These are phyloP conservation scores for Pomacea canaliculata DNA, from an alignment of 2,888 invertebrate genomes.

Conservation along the genomic window DNA sequence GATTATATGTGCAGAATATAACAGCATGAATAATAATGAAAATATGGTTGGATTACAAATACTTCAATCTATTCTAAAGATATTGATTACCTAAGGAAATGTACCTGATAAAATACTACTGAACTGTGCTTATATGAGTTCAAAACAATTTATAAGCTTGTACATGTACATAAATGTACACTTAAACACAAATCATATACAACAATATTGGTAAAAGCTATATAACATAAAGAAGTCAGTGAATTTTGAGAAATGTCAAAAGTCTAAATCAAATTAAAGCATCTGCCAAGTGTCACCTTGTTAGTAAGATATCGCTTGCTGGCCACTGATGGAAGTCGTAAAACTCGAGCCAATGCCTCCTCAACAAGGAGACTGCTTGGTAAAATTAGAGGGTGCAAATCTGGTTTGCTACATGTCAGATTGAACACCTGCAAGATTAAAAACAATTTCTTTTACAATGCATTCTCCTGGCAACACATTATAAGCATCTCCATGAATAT, in stretches of 20 bases:
- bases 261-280: too few species aligned
- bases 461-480: not conserved
- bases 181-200: too few species aligned
- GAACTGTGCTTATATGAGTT: too few species aligned
- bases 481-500: not conserved
- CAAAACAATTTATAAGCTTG: too few species aligned
- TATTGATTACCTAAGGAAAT: too few species aligned
- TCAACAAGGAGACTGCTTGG: conserved; percentile 76
- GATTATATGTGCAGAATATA: not conserved
- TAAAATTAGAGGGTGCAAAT: conserved; percentile 72
- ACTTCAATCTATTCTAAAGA: too few species aligned
- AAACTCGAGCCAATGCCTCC: conserved; percentile 82
- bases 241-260: too few species aligned
- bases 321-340: conserved; percentile 88
- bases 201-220: too few species aligned
- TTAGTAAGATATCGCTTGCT: conserved; percentile 96
- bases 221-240: too few species aligned
- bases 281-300: conserved; percentile 77
- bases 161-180: too few species aligned
- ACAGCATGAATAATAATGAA: not conserved
- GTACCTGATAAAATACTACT: too few species aligned
- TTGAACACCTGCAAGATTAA: conserved; percentile 74
- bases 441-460: not conserved
- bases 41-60: too few species aligned
- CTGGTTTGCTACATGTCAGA: conserved; percentile 73